Evolutionary conservation across 2,888 invertebrate species (phyloP), one percentile per base, ranked within the genome.

Genomic region (Gymnocheta viridis): DNA sequence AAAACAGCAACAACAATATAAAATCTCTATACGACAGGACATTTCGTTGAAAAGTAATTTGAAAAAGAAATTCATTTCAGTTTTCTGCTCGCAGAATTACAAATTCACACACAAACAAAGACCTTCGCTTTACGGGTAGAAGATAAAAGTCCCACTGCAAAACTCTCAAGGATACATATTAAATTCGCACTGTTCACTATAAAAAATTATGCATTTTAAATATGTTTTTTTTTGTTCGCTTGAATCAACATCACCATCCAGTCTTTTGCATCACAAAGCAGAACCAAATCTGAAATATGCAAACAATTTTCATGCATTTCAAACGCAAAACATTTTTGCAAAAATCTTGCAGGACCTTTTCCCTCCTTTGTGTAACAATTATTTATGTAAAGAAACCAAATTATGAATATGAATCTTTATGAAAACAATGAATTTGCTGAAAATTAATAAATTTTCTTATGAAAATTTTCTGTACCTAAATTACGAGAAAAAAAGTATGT

Each of bases 361-460:
- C 49, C 22, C 44, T 49, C 24, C n/a, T 32, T 44, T 49, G 32
- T 10, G 9, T 17, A 27, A 17, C 4, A 32, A 51, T 27, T 17
- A 51, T 60, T 81, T 41, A 27, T 19, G 0, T 14, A 29, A 22
- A 58, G 2, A 27, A 12, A 7, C 19, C 19, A 58, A 69, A 51
- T 77, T 79, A 73, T 67, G 66, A 78, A 62, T 73, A 66, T 73
- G 47, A 78, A 73, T 64, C 66, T 56, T 47, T 66, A 47, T 27
- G 32, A 70, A 60, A 73, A 73, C 22, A 67, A 77, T 76, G 51
- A 79, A 69, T 66, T 51, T 66, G 38, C 35, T 49, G 22, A 29
- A 82, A 67, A 66, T 49, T 44, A 27, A 29, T 47, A 35, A 72
- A 41, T 64, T 64, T 64, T 24, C 14, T 22, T 73, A 14, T 58